Conservation (phyloP, 1,140 invertebrate species). For the Rhyacophila brunnea region DNA sequence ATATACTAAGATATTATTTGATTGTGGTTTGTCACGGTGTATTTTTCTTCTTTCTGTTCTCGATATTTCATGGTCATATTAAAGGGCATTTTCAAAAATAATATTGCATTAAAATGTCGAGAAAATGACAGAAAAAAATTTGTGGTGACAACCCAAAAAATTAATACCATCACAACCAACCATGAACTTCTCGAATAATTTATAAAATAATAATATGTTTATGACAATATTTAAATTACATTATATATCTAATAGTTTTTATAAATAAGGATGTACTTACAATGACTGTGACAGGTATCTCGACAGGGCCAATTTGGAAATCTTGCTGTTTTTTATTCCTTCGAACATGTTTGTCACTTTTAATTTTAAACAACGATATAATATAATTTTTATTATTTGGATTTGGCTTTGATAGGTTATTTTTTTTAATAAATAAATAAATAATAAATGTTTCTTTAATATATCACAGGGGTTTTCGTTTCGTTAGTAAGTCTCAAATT, state of each 20-base stretch:
- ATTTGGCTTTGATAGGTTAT: background rate
- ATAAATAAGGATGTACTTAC: constrained; percentile 56
- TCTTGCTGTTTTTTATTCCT: constrained; percentile 70
- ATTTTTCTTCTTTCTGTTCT: too few relatives aligned
- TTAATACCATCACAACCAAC: too few relatives aligned
- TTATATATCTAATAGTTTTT: background rate
- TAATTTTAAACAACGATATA: constrained; percentile 20
- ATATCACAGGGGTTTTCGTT: constrained; percentile 22
- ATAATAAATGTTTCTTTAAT: constrained; percentile 5
- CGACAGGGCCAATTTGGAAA: constrained; percentile 67
- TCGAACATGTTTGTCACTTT: constrained; percentile 65
- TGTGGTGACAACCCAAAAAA: too few relatives aligned
- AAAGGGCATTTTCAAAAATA: too few relatives aligned
- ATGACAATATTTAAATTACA: too few relatives aligned
- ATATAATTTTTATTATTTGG: background rate
- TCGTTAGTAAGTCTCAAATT: constrained; percentile 9
- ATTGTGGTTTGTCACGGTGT: too few relatives aligned
- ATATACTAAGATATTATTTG: too few relatives aligned
- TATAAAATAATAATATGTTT: too few relatives aligned
- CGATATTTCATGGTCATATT: too few relatives aligned
- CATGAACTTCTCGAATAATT: too few relatives aligned
- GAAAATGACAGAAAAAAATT: too few relatives aligned
- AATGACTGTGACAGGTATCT: constrained; percentile 71
- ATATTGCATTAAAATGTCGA: too few relatives aligned
- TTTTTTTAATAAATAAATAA: constrained; percentile 7